Evolutionary conservation across 1,140 invertebrate genomes (phyloP).

Genomic region (Zaprionus camerounensis): DNA sequence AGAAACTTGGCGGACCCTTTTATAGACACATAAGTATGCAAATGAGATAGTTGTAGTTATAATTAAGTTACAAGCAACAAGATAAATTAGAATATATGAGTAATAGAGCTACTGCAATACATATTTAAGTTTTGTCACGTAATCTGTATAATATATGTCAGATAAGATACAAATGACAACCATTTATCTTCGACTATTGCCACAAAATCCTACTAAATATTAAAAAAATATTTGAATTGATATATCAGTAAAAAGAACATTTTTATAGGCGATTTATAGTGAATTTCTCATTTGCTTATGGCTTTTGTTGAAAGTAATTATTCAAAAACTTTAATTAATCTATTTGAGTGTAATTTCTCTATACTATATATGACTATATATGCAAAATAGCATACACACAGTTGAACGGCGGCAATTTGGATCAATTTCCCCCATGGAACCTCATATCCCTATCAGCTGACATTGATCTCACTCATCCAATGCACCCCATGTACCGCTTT

Average conservation of each 20-base stretch:
- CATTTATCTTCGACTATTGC: background rate
- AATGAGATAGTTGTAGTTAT: constrained; percentile 16
- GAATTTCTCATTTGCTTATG: background rate
- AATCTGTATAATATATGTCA: background rate
- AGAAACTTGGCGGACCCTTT: constrained; percentile 22
- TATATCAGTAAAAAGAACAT: background rate
- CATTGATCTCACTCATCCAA: constrained; percentile 42
- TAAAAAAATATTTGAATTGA: background rate
- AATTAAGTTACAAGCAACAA: constrained; percentile 19
- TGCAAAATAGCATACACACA: background rate
- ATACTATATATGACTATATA: background rate
- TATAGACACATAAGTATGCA: constrained; percentile 10
- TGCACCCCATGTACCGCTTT: background rate
- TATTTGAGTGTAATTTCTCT: constrained; percentile 6
- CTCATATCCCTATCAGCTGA: constrained; percentile 40
- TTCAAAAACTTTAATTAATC: constrained; percentile 53
- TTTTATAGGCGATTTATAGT: background rate
- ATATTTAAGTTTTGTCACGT: background rate
- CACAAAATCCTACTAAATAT: too few species aligned
- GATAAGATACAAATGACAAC: background rate
- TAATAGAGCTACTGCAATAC: background rate
- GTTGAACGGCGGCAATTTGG: constrained; percentile 44
- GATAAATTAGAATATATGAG: background rate
- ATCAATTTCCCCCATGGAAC: constrained; percentile 40
- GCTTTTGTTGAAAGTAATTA: background rate